Evolutionary conservation across 2,797 vertebrate species (phyloP), one percentile per base, ranked within the genome.

Genomic region (Catharus ustulatus): DNA sequence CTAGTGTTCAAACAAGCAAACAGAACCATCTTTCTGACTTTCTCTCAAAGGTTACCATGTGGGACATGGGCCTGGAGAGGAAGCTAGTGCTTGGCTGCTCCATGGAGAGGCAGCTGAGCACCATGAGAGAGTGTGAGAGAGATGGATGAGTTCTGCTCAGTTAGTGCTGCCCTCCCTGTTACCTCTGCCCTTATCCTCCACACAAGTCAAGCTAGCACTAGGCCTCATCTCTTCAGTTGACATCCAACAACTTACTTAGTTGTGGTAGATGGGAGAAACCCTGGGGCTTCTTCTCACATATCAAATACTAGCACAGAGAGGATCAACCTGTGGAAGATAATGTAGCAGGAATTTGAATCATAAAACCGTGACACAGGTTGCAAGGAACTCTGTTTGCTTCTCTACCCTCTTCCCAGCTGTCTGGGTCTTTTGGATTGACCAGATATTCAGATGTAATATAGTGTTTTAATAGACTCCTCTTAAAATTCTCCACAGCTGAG

Each of bases 401-500:
- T 77, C 57, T 87, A 29, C 29, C 18, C 8, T 85, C 40, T 68
- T 72, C 66, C 32, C 29, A 63, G 18, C 46, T 67, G 8, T 71
- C 43, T 23, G 6, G 21, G 43, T 58, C 20, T 78, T 85, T 48
- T 84, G 29, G 6, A 36, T 75, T 46, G 20, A 52, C 26, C 5
- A 4, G 49, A 46, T 62, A 66, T 68, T 89, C 13, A 68, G 18
- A 61, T 85, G 83, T 68, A 72, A 49, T 63, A 10, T 2, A 52
- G 10, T 66, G 14, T 79, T 89, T 36, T 97, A 93, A 84, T 7
- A 42, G 36, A 57, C 6, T 68, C 66, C 72, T 82, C 45, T 94
- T 82, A 61, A 36, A 82, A 93, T 86, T 91, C 34, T 95, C 57
- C 29, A 11, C 97, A 99, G 99, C 99, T 69, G 99, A 99, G 98